A percentile compares a stretch with the other conserved stretches of the same genome.
Conservation (phyloP, 2,797 vertebrate species). For the Borostomias antarcticus region DNA sequence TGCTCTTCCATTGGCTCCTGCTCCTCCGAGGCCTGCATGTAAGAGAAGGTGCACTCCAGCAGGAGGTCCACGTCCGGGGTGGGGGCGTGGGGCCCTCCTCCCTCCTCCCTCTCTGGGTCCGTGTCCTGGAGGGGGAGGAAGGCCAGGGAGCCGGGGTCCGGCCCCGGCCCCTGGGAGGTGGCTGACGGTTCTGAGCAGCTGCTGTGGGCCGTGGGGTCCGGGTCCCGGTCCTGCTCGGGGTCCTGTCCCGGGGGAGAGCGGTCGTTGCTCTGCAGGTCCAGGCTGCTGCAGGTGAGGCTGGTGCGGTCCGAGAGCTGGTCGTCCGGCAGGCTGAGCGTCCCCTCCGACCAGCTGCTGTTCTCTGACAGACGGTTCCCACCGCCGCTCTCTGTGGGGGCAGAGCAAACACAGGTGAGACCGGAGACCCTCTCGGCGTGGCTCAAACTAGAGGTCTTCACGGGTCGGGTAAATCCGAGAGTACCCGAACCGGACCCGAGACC, state of each 20-base stretch:
- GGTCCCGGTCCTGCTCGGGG: conserved; percentile 19
- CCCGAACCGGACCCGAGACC: no score
- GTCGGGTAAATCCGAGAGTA: no score
- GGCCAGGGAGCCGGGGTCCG: neutral
- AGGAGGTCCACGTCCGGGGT: conserved; percentile 76
- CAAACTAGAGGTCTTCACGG: no score
- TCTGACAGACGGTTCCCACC: conserved; percentile 62
- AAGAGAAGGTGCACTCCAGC: conserved; percentile 79
- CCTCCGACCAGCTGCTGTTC: conserved; percentile 75
- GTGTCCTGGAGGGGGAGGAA: conserved; percentile 26
- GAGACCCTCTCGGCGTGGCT: no score
- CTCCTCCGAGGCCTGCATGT: conserved; percentile 72
- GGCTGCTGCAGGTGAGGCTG: conserved; percentile 72
- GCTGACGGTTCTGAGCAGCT: no score
- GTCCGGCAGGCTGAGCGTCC: conserved; percentile 67
- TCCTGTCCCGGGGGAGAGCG: conserved; percentile 75
- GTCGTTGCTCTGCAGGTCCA: conserved; percentile 75
- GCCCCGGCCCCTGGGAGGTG: neutral
- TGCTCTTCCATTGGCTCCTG: conserved; percentile 51
- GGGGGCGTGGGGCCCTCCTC: conserved; percentile 23
- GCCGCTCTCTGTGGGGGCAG: conserved; percentile 62
- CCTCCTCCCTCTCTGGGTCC: conserved; percentile 11
- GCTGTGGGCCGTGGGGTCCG: conserved; percentile 14
- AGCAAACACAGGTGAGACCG: neutral
- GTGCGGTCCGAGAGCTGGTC: conserved; percentile 75